phyloP scores from a whole-genome alignment of 2,797 vertebrate species.

The Mastacembelus armatus region DNA sequence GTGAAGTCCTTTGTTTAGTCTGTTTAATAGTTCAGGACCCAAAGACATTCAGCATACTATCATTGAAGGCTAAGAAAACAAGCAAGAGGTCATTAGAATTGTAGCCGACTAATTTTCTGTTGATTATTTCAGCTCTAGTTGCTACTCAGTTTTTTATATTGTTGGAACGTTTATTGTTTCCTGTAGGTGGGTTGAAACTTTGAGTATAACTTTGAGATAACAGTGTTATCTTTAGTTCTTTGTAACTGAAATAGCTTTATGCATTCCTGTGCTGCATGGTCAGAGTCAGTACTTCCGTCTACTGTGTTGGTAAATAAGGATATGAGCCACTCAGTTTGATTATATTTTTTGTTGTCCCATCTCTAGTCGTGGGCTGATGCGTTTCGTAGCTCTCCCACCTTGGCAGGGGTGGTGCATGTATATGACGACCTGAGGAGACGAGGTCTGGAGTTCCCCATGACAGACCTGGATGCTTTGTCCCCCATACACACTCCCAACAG shows the following conservation, averaged over 20 bases:
- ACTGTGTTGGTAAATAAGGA: not conserved
- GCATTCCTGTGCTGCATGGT: not conserved
- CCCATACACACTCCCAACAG: constrained; percentile 97
- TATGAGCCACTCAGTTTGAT: not conserved
- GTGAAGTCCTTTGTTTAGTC: too few relatives aligned
- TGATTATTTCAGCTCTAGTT: not conserved
- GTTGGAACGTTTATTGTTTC: not conserved
- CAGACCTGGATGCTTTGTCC: constrained; percentile 94
- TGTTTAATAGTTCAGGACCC: not conserved
- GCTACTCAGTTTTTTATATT: not conserved
- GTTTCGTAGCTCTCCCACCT: constrained; percentile 92
- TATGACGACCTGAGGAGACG: constrained; percentile 95
- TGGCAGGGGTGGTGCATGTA: constrained; percentile 92
- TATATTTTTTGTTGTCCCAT: constrained; percentile 21
- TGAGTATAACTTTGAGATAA: too few relatives aligned
- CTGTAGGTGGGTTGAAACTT: not conserved
- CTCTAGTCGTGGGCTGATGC: constrained; percentile 96
- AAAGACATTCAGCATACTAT: not conserved
- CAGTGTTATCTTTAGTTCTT: constrained; percentile 9
- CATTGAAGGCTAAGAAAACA: too few relatives aligned
- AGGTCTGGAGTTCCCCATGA: constrained; percentile 99
- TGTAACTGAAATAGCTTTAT: constrained; percentile 2
- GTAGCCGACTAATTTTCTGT: not conserved
- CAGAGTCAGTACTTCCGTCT: not conserved
- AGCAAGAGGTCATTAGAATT: not conserved